A percentile compares a stretch with the other conserved stretches of the same genome.
Conservation (phyloP, 2,797 vertebrate genomes). For the Mormyrops attenuatus region DNA sequence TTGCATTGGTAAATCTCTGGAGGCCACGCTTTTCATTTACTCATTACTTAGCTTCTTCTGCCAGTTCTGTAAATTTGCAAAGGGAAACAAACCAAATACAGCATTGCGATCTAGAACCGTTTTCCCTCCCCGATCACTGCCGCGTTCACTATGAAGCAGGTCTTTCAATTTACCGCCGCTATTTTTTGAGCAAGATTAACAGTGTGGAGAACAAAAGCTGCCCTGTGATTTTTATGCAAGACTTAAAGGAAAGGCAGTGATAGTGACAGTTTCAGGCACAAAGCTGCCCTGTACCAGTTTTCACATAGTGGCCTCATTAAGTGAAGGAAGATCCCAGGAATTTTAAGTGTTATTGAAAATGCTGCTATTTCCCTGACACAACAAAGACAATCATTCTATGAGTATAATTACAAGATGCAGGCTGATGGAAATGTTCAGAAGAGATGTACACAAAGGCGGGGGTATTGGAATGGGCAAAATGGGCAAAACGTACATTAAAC, state of each 20-base stretch:
- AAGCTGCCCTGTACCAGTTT: neutral
- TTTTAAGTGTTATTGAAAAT: conserved; percentile 16
- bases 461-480: neutral
- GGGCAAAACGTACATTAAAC: neutral
- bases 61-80: neutral
- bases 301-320: neutral
- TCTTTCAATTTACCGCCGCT: neutral
- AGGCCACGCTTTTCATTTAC: conserved; percentile 15
- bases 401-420: conserved; percentile 37
- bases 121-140: neutral
- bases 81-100: neutral
- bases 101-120: neutral
- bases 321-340: conserved; percentile 24
- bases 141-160: neutral
- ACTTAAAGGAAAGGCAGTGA: neutral
- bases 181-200: neutral
- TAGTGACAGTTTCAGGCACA: neutral
- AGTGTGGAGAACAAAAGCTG: neutral
- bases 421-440: conserved; percentile 30
- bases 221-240: neutral
- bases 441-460: neutral
- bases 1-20: conserved; percentile 28
- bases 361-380: conserved; percentile 12
- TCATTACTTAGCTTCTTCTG: neutral
- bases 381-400: conserved; percentile 30